phyloP scores from a whole-genome alignment of 2,888 invertebrate species.

The Blomia tropicalis region DNA sequence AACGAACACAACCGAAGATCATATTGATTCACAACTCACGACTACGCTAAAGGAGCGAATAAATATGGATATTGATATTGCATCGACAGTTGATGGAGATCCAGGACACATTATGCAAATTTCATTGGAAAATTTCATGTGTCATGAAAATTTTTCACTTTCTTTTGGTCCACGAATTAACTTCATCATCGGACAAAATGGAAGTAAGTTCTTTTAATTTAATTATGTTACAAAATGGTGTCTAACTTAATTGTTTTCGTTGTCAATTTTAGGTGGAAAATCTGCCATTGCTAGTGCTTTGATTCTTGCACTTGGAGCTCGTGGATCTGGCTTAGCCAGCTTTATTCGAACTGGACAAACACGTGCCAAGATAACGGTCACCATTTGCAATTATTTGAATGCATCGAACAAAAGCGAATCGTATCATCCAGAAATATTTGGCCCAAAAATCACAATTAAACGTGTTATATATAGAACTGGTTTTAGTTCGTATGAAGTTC shows the following conservation, averaged over 20 bases:
- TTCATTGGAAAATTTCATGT: conserved; percentile 72
- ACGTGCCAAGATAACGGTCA: conserved; percentile 53
- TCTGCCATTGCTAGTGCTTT: conserved; percentile 76
- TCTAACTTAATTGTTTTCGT: conserved; percentile 6
- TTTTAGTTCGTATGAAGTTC: conserved; percentile 51
- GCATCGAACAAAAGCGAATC: conserved; percentile 35
- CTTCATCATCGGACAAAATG: conserved; percentile 49
- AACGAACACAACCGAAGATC: too few species aligned
- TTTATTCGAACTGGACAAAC: conserved; percentile 61
- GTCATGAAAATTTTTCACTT: conserved; percentile 61
- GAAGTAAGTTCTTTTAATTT: too few species aligned
- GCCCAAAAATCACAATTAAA: conserved; percentile 38
- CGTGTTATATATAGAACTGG: conserved; percentile 39
- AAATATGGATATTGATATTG: too few species aligned
- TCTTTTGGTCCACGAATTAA: conserved; percentile 51
- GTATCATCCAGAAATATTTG: conserved; percentile 48
- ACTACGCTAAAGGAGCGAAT: too few species aligned
- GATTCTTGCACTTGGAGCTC: conserved; percentile 60
- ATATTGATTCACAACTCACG: too few species aligned
- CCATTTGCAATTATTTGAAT: conserved; percentile 39
- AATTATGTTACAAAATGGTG: conserved; percentile 14
- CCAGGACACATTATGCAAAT: conserved; percentile 45
- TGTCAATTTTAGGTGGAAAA: conserved; percentile 53
- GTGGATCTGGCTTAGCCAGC: conserved; percentile 45
- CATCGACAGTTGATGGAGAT: too few species aligned